phyloP scores from a whole-genome alignment of 2,113 vertebrate species.

The Eudyptes chrysolophus region DNA sequence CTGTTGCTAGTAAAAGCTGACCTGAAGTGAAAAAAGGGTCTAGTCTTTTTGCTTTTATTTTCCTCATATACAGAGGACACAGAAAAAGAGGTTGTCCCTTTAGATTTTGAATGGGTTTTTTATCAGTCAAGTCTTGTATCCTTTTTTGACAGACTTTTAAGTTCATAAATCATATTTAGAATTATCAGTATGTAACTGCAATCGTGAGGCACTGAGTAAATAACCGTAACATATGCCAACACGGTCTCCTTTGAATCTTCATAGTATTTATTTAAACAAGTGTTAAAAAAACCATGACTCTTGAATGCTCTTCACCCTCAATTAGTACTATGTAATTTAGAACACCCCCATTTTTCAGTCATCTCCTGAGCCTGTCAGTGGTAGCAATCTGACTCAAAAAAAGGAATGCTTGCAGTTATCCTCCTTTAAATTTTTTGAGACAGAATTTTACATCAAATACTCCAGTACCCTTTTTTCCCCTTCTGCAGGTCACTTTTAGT shows the following conservation, averaged over 20 bases:
- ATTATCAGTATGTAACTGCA: not conserved
- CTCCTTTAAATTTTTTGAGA: not conserved
- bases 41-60: not conserved
- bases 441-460: not conserved
- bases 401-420: not conserved
- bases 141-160: not conserved
- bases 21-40: constrained; percentile 15
- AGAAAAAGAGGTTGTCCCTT: not conserved
- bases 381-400: not conserved
- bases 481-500: constrained; percentile 38
- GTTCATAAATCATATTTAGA: not conserved
- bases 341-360: not conserved
- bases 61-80: not conserved
- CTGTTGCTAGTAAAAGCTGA: constrained; percentile 26
- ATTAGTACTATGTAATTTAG: not conserved
- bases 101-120: not conserved
- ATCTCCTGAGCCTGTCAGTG: not conserved
- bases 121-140: not conserved
- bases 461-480: not conserved
- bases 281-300: not conserved
- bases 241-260: not conserved
- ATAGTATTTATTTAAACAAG: not conserved
- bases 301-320: not conserved
- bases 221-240: not conserved
- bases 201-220: not conserved